Evolutionary conservation across 2,113 vertebrate species (phyloP).

Genomic region (Plestiodon gilberti): DNA sequence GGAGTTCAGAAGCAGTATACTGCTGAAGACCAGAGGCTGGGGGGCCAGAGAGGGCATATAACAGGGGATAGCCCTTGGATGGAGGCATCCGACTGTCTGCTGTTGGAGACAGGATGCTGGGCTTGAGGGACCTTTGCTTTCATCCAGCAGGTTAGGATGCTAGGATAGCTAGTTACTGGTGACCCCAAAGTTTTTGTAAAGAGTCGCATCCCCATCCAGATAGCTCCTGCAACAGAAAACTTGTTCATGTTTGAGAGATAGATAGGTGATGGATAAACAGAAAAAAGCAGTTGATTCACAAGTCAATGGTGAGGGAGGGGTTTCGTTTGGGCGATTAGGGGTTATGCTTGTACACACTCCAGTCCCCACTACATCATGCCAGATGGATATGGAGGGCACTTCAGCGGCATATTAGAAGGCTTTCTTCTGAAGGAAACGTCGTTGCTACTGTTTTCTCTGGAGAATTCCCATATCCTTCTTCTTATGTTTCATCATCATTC

Average conservation of each 20-base stretch:
- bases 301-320: rapidly evolving
- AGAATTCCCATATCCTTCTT: neutral
- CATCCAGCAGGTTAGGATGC: conserved; percentile 8
- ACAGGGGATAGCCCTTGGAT: too few relatives aligned
- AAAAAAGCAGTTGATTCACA: neutral
- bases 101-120: neutral
- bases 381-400: too few relatives aligned
- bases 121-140: neutral
- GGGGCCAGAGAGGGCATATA: neutral
- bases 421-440: neutral
- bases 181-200: neutral
- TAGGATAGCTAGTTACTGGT: conserved; percentile 36
- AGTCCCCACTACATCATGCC: neutral
- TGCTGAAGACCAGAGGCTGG: neutral
- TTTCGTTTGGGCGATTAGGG: too few relatives aligned
- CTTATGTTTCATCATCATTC: neutral
- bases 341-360: neutral
- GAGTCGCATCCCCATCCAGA: neutral
- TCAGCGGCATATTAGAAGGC: neutral
- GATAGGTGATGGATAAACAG: neutral
- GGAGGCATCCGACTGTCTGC: too few relatives aligned
- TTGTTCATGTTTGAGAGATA: neutral
- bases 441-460: too few relatives aligned
- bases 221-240: neutral
- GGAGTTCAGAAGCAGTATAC: conserved; percentile 10